A percentile compares a stretch with the other conserved stretches of the same genome.
These are phyloP conservation scores for Aphrophora alni DNA, from an alignment of 2,888 invertebrate species.

Conservation along the genomic window DNA sequence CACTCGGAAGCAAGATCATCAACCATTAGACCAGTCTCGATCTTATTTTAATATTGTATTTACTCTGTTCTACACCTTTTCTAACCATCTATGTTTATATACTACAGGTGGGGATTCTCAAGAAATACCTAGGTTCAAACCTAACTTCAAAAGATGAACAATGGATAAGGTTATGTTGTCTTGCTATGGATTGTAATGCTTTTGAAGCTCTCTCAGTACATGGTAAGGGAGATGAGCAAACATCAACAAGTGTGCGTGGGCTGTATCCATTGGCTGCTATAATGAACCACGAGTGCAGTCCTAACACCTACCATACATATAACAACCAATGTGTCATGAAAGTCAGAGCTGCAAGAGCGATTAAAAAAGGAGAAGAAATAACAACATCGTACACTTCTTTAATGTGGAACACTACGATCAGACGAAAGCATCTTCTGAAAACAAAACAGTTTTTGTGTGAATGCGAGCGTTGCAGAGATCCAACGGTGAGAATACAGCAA, in stretches of 20 bases:
- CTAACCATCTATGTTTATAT: too few relatives aligned
- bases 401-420: constrained; percentile 71
- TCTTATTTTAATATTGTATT: too few relatives aligned
- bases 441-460: constrained; percentile 74
- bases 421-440: constrained; percentile 66
- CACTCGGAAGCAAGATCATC: too few relatives aligned
- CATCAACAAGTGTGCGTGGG: constrained; percentile 62
- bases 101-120: constrained; percentile 59
- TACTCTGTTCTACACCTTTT: too few relatives aligned
- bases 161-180: constrained; percentile 66
- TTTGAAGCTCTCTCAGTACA: constrained; percentile 61
- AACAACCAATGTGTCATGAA: constrained; percentile 65
- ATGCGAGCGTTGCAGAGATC: constrained; percentile 71
- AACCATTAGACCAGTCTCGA: too few relatives aligned
- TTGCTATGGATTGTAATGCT: constrained; percentile 71
- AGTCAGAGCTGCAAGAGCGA: constrained; percentile 65
- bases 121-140: constrained; percentile 59
- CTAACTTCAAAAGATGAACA: constrained; percentile 64
- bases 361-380: constrained; percentile 67
- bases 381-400: constrained; percentile 70
- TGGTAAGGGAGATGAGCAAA: constrained; percentile 51
- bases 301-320: constrained; percentile 69
- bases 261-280: constrained; percentile 71
- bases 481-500: constrained; percentile 60
- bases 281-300: constrained; percentile 72